phyloP scores from a whole-genome alignment of 2,797 vertebrate species.

The Eurystomus glaucurus region DNA sequence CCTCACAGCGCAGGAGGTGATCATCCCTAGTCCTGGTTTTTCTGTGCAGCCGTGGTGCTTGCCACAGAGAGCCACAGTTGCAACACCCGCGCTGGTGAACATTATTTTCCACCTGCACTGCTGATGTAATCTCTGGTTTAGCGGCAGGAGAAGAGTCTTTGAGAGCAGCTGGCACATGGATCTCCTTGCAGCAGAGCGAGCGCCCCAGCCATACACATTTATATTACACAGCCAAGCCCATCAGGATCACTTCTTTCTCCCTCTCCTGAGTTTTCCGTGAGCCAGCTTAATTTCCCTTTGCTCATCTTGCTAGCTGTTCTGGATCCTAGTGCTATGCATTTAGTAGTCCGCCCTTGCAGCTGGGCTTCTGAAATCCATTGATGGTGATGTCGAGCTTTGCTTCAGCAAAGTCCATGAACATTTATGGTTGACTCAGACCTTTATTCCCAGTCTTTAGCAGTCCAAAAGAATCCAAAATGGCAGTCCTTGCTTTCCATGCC shows the following conservation, averaged over 20 bases:
- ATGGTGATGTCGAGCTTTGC: fast-evolving
- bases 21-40: neutral
- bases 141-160: fast-evolving
- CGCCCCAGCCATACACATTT: neutral
- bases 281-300: neutral
- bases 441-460: neutral
- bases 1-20: neutral
- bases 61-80: neutral
- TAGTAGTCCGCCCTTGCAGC: neutral
- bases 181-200: neutral
- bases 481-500: neutral
- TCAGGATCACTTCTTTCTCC: neutral
- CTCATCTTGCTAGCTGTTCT: neutral
- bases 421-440: neutral
- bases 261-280: neutral
- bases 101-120: neutral
- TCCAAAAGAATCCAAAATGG: neutral
- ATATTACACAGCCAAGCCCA: neutral
- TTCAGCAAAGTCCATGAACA: neutral
- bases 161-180: fast-evolving
- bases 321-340: neutral
- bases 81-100: neutral
- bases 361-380: neutral
- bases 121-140: neutral
- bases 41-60: neutral